Base-by-base conservation (phyloP, 1,140 invertebrate species). In the Drosophila santomea region DNA sequence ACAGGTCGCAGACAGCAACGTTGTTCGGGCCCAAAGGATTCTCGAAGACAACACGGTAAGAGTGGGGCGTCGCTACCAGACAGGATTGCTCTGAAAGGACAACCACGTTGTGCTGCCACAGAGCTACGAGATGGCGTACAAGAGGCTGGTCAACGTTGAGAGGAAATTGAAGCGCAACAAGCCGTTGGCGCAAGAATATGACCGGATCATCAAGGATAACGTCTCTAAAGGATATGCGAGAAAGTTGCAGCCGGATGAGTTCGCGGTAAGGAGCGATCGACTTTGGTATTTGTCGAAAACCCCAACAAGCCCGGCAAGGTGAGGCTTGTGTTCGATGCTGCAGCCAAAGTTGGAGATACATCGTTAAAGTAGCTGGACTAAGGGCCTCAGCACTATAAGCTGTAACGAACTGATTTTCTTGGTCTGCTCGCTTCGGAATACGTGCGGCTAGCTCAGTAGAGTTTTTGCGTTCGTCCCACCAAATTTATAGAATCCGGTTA, bases 81-180 rank as follows among this genome's bases (percentile, higher is more conserved):
- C 15, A 10, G 41, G 15, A 17, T 44, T 44, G 20, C 41, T 44
- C 8, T 44, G 39, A n/a, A 43, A 43, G 39, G 39, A 43, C 39
- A n/a, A 43, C 39, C 39, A 43, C n/a, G n/a, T 15, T 43, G 39
- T 43, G 41, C 15, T 43, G 41, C 41, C 41, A 44, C 41, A 15
- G 7, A 44, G 41, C 41, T 44, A 44, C 15, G 41, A 44, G 17
- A 17, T 17, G 17, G 17, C 17, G 17, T 1, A 17, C 17, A 17
- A 17, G 17, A 17, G 17, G 17, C 17, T 44, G 41, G 15, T 44
- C 41, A 44, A 44, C 17, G 41, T 44, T 8, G 41, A 44, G 8
- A 44, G 11, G n/a, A 43, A 43, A n/a, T 15, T 43, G 41, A 43
- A 17, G 15, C 41, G 41, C 12, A 43, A 43, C 15, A 15, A 15